Conservation (phyloP, 2,113 vertebrate genomes). For the Perognathus longimembris region DNA sequence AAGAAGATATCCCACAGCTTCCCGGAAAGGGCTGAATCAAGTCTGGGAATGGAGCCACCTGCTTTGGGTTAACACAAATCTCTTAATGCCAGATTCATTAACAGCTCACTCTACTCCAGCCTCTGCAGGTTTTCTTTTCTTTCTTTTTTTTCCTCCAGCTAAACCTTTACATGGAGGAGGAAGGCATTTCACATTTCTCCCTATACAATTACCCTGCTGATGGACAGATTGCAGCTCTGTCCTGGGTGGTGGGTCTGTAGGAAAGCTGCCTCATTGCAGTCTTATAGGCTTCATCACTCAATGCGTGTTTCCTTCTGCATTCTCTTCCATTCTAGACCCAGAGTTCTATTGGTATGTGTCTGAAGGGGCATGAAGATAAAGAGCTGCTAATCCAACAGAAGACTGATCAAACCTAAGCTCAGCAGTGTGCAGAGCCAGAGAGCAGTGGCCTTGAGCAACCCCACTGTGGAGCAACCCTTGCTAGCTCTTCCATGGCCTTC, state of each 20-base stretch:
- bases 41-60: constrained; percentile 55
- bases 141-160: background rate
- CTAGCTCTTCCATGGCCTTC: background rate
- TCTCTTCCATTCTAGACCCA: background rate
- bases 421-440: background rate
- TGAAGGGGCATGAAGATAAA: background rate
- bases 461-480: background rate
- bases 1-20: constrained; percentile 58
- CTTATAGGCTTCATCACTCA: background rate
- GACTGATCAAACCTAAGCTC: background rate
- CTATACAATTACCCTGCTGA: background rate
- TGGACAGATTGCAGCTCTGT: background rate
- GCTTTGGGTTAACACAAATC: constrained; percentile 57
- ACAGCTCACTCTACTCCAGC: constrained; percentile 43
- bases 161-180: constrained; percentile 47
- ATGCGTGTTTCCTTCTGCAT: background rate
- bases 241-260: background rate
- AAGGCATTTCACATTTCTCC: constrained; percentile 9
- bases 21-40: constrained; percentile 40
- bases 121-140: background rate
- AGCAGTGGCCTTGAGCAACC: rapidly evolving
- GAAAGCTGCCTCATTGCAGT: background rate
- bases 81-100: constrained; percentile 72
- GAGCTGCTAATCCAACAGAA: background rate
- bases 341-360: background rate